These are phyloP conservation scores for Heliconius ethilla DNA, from an alignment of 2,888 invertebrate species.

Conservation along the genomic window DNA sequence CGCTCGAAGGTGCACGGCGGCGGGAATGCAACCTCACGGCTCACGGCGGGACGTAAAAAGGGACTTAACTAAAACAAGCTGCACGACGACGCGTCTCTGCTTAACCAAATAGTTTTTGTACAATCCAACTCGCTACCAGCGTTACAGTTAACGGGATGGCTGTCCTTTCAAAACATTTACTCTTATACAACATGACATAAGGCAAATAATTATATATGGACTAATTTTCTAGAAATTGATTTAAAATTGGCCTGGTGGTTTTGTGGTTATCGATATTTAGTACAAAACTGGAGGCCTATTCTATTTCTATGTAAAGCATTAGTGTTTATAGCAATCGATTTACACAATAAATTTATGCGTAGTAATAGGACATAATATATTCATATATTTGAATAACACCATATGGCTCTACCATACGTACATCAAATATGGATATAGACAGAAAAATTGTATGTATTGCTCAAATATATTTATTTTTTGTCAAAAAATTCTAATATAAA, in stretches of 20 bases:
- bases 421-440: too few relatives aligned
- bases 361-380: too few relatives aligned
- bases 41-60: constrained; percentile 72
- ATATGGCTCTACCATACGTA: too few relatives aligned
- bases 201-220: too few relatives aligned
- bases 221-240: not conserved
- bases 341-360: too few relatives aligned
- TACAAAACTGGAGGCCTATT: not conserved
- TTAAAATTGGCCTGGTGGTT: not conserved
- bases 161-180: constrained; percentile 17
- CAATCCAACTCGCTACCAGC: constrained; percentile 35
- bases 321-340: too few relatives aligned
- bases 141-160: constrained; percentile 33
- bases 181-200: not conserved
- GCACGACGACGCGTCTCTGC: constrained; percentile 68
- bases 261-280: not conserved
- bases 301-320: not conserved
- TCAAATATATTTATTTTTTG: too few relatives aligned
- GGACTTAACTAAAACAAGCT: constrained; percentile 65
- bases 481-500: not conserved
- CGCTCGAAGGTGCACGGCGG: constrained; percentile 53
- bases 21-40: constrained; percentile 73
- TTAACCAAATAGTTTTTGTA: constrained; percentile 60
- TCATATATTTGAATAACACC: too few relatives aligned
- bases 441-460: too few relatives aligned